These are phyloP conservation scores for Tuberolachnus salignus DNA, from an alignment of 2,888 invertebrate species.

Conservation along the genomic window DNA sequence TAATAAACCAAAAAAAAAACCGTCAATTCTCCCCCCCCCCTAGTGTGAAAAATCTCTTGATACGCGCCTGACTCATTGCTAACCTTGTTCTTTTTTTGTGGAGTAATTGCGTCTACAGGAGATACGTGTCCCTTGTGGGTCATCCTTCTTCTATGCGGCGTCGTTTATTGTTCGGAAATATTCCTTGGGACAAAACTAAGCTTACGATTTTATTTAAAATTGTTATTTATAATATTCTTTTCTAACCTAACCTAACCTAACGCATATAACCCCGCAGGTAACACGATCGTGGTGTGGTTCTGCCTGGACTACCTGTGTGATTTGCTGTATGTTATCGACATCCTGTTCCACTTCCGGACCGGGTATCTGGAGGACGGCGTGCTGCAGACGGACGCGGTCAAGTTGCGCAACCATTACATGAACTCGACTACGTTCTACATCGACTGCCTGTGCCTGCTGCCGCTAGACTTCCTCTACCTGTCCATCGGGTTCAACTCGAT, in stretches of 20 bases:
- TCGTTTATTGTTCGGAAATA: too few species aligned
- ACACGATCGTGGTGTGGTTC: conserved; percentile 93
- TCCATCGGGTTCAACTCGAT: conserved; percentile 97
- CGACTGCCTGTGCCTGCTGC: conserved; percentile 96
- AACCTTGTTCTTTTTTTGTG: too few species aligned
- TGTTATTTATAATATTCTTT: too few species aligned
- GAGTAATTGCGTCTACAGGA: too few species aligned
- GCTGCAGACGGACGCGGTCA: conserved; percentile 91
- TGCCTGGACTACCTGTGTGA: conserved; percentile 96
- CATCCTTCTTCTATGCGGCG: too few species aligned
- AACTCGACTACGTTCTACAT: conserved; percentile 97
- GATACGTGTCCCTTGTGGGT: too few species aligned
- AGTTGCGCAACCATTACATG: conserved; percentile 95
- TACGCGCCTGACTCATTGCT: too few species aligned
- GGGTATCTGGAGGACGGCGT: conserved; percentile 98
- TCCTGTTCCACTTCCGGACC: conserved; percentile 95
- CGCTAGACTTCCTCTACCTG: conserved; percentile 96
- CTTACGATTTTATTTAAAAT: too few species aligned
- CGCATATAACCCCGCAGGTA: conserved; percentile 66
- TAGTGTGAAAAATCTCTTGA: too few species aligned
- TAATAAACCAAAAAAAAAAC: too few species aligned
- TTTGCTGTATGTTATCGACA: conserved; percentile 93
- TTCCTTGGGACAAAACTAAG: too few species aligned
- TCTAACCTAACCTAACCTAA: background rate
- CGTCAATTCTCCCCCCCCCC: too few species aligned